phyloP scores from a whole-genome alignment of 2,888 invertebrate species.

The Acanthoscelides obtectus region DNA sequence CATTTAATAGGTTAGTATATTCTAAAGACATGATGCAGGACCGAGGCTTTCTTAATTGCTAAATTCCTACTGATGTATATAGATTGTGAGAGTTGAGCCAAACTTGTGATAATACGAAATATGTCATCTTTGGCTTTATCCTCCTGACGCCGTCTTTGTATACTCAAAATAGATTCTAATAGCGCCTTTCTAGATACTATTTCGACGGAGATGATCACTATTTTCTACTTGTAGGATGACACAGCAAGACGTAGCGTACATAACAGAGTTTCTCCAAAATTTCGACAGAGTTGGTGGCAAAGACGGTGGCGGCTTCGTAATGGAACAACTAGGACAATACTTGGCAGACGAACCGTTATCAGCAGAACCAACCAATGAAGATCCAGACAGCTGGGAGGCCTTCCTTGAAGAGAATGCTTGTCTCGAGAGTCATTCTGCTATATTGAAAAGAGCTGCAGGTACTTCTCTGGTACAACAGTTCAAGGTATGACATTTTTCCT shows the following conservation, averaged over 20 bases:
- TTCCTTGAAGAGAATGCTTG: conserved; percentile 72
- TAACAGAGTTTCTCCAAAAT: conserved; percentile 84
- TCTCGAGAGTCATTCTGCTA: conserved; percentile 62
- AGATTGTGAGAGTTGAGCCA: too few relatives aligned
- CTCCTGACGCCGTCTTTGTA: too few relatives aligned
- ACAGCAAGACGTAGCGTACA: conserved; percentile 81
- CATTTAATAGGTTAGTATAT: too few relatives aligned
- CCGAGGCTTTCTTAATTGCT: too few relatives aligned
- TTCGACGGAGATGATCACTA: too few relatives aligned
- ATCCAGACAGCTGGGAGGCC: conserved; percentile 69
- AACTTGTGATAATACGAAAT: too few relatives aligned
- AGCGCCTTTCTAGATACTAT: too few relatives aligned
- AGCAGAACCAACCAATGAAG: conserved; percentile 63
- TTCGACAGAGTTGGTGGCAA: conserved; percentile 58
- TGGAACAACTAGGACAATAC: conserved; percentile 90
- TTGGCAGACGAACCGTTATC: conserved; percentile 70
- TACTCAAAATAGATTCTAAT: too few relatives aligned
- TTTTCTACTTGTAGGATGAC: conserved; percentile 71
- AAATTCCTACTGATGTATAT: too few relatives aligned
- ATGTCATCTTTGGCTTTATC: too few relatives aligned
- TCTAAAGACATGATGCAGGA: too few relatives aligned
- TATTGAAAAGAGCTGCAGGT: conserved; percentile 70
- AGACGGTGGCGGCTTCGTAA: conserved; percentile 57
- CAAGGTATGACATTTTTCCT: conserved; percentile 37
- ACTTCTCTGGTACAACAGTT: conserved; percentile 81